Percentiles rank a stretch among this genome's conserved stretches.
Conservation (phyloP, 2,888 invertebrate genomes). For the Lasioglossum calceatum region DNA sequence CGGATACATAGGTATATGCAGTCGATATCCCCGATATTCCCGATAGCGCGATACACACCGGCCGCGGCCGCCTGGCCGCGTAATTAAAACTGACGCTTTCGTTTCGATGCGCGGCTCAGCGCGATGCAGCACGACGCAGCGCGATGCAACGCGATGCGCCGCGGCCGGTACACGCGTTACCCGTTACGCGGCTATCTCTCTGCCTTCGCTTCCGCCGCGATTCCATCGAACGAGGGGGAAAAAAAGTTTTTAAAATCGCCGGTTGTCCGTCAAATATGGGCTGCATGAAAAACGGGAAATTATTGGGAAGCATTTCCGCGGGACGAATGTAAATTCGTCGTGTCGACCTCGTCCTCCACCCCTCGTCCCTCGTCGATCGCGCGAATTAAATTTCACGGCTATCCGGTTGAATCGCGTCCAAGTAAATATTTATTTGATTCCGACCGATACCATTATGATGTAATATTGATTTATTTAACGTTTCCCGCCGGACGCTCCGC, state of each 20-base stretch:
- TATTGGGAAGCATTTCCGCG: conserved; percentile 50
- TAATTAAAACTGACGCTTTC: conserved; percentile 79
- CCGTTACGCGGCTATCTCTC: conserved; percentile 46
- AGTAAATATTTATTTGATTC: conserved; percentile 54
- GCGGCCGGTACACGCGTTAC: not conserved
- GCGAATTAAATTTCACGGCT: conserved; percentile 58
- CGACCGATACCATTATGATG: conserved; percentile 50
- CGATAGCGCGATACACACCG: conserved; percentile 59
- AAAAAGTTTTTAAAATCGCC: conserved; percentile 51
- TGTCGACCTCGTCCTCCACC: not conserved
- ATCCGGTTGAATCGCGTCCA: conserved; percentile 31
- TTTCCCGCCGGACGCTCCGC: not conserved
- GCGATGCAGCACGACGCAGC: not conserved
- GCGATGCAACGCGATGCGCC: not conserved
- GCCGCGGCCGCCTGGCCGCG: conserved; percentile 43
- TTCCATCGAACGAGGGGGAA: conserved; percentile 29
- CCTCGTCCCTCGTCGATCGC: not conserved
- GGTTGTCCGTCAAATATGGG: conserved; percentile 45
- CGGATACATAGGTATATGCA: conserved; percentile 50
- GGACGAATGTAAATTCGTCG: conserved; percentile 43
- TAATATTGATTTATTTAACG: conserved; percentile 53
- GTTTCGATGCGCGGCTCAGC: conserved; percentile 59
- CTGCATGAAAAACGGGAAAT: conserved; percentile 53
- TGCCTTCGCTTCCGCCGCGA: conserved; percentile 60
- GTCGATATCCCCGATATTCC: conserved; percentile 67